Evolutionary conservation across 2,888 invertebrate species (phyloP), one percentile per base, ranked within the genome.

Genomic region (Craniophora ligustri): DNA sequence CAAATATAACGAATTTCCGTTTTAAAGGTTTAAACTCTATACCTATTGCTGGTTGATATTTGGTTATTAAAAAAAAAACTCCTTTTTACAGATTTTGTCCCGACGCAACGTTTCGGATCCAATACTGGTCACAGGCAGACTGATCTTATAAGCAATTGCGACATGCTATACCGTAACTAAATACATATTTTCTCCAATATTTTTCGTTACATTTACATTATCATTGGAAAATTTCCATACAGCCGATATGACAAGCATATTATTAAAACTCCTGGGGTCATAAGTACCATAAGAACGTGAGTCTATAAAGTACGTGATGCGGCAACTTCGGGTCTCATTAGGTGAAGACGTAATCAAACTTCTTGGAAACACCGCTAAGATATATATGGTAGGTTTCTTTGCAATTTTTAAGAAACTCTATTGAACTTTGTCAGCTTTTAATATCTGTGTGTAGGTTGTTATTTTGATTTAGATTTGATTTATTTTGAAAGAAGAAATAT

Each of bases 281-380:
- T 51, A 57, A 56, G 55, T 60, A 58, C n/a, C 38, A 45, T 63
- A 61, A 70, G 68, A 66, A 80, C 83, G 82, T 78, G 82, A 74
- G 73, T 75, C 68, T 62, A 72, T 74, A 59, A 67, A 73, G 56
- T 75, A 82, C 85, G 82, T 84, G 84, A 75, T 72, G 46, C 40
- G 61, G 64, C 69, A 79, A 73, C 70, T 72, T 58, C 10, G 26
- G 16, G 36, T 19, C 69, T 81, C 68, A 81, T 82, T 79, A 78
- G 62, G 50, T 62, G 23, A 39, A 8, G 56, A 62, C 48, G 48
- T 64, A 69, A 75, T 79, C 76, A 74, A 82, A 83, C 67, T 72
- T 72, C 45, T 41, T 32, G 30, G 3, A 38, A 28, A 31, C 16
- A 18, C 23, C 16, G n/a, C 28, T 36, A 19, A 19, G 35, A 50